Evolutionary conservation across 2,888 invertebrate species (phyloP).

Genomic region (Spialia ferax): DNA sequence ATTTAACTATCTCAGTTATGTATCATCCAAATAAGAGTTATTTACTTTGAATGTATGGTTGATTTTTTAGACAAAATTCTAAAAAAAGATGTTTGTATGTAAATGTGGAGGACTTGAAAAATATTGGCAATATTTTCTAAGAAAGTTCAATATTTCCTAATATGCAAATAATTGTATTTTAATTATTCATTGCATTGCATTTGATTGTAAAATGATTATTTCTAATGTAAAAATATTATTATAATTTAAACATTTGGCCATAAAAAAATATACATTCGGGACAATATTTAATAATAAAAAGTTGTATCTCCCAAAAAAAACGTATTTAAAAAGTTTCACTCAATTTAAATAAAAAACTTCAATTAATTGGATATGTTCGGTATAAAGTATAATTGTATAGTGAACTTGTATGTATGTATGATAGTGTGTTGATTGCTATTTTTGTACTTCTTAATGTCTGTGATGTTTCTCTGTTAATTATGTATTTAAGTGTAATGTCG

Average conservation of each 20-base stretch:
- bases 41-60: background rate
- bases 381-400: background rate
- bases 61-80: background rate
- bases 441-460: slow-evolving; percentile 40
- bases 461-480: slow-evolving; percentile 38
- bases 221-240: background rate
- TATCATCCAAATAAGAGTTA: background rate
- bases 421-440: slow-evolving; percentile 13
- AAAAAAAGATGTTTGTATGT: background rate
- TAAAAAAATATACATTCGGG: no score
- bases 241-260: no score
- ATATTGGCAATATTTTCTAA: background rate
- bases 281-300: no score
- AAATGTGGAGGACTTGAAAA: background rate
- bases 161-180: background rate
- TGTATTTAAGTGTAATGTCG: slow-evolving; percentile 29
- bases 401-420: slow-evolving; percentile 6
- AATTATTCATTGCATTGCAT: background rate
- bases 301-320: no score
- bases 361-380: background rate
- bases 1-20: background rate
- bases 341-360: background rate
- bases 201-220: background rate
- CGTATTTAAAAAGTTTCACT: background rate
- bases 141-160: background rate